phyloP scores from a whole-genome alignment of 1,140 invertebrate species.

The Chelonus insularis region DNA sequence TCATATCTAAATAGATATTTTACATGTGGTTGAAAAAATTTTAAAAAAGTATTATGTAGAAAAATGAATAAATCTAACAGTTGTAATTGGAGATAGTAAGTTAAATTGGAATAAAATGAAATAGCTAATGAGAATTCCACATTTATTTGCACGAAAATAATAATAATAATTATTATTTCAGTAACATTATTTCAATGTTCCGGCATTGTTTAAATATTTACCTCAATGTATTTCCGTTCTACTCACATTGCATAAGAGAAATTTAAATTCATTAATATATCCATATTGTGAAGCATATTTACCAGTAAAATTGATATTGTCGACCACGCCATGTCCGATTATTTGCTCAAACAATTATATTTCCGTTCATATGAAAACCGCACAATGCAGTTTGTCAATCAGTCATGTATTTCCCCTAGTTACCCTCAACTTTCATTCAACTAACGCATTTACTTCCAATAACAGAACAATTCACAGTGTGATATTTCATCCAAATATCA shows the following conservation, averaged over 20 bases:
- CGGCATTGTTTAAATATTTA: conserved; percentile 41
- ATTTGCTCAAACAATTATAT: conserved; percentile 48
- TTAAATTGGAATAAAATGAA: no score
- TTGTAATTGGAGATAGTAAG: no score
- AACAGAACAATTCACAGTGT: not conserved
- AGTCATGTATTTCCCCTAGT: not conserved
- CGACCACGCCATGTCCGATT: conserved; percentile 35
- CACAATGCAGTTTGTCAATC: conserved; percentile 2
- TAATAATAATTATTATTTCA: no score
- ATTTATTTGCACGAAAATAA: no score
- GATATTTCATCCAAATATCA: not conserved
- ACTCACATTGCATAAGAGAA: conserved; percentile 24
- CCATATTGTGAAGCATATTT: conserved; percentile 40
- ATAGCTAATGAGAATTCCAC: no score
- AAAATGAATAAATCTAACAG: no score
- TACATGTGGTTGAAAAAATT: no score
- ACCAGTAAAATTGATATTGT: conserved; percentile 46
- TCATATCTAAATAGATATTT: no score
- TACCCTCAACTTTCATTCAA: not conserved
- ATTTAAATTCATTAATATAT: conserved; percentile 43
- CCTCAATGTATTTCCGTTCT: conserved; percentile 29
- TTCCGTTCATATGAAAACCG: conserved; percentile 16
- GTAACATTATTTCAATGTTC: no score
- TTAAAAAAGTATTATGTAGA: no score
- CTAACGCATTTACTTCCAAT: not conserved